These are phyloP conservation scores for Nyctalus aviator DNA, from an alignment of 2,797 vertebrate species.

Conservation along the genomic window DNA sequence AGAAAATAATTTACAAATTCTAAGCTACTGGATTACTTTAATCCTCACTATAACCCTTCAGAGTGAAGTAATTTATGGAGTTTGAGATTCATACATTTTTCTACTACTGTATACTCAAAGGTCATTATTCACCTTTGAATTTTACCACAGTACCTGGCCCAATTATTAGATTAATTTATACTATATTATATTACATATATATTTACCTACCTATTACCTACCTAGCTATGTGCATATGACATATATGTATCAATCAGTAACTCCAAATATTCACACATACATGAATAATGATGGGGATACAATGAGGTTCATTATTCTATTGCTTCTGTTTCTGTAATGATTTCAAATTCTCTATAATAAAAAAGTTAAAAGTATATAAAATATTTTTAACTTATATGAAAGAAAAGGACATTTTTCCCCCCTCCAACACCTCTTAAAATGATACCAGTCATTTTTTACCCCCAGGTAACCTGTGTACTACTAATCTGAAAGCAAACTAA, in stretches of 20 bases:
- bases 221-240: neutral
- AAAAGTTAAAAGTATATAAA: conserved; percentile 49
- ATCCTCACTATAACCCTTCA: neutral
- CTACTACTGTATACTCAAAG: neutral
- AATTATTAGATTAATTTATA: conserved; percentile 13
- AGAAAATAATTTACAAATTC: conserved; percentile 4
- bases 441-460: neutral
- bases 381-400: conserved; percentile 22
- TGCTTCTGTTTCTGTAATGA: conserved; percentile 26
- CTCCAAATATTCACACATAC: neutral
- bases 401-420: neutral
- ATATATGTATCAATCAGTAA: neutral
- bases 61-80: conserved; percentile 10
- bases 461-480: neutral
- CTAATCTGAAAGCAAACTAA: conserved; percentile 6
- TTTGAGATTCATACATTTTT: conserved; percentile 36
- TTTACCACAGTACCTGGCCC: neutral
- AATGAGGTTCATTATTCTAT: conserved; percentile 9
- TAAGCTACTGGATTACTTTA: conserved; percentile 47
- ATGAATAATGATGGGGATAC: neutral
- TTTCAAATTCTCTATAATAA: conserved; percentile 33
- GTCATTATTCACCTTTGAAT: neutral
- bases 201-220: neutral
- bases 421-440: neutral
- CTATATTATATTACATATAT: neutral